Evolutionary conservation across 2,888 invertebrate genomes (phyloP).

Genomic region (Neocrepidodera transversa): DNA sequence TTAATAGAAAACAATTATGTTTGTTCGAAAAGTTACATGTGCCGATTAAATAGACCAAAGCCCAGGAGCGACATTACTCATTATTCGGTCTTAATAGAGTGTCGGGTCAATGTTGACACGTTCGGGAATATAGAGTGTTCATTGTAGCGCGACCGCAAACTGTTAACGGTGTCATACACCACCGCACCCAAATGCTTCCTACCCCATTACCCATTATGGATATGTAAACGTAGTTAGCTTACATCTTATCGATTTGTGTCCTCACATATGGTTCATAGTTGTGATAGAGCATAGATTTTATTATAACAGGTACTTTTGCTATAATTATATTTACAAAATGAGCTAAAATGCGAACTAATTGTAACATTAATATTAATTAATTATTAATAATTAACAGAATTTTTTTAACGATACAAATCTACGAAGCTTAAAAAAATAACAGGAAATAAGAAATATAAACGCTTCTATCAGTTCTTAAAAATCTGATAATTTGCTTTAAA

Average conservation of each 20-base stretch:
- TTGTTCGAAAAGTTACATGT: constrained; percentile 22
- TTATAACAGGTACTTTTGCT: background rate
- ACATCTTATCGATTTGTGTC: background rate
- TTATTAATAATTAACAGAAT: no score
- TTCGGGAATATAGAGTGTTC: constrained; percentile 43
- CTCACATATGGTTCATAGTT: background rate
- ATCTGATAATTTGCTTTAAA: no score
- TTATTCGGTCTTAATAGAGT: constrained; percentile 45
- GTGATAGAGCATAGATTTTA: no score
- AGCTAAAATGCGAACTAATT: no score
- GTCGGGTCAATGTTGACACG: constrained; percentile 42
- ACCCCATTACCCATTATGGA: constrained; percentile 21
- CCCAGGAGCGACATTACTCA: constrained; percentile 44
- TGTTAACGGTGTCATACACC: constrained; percentile 45
- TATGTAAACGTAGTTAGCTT: constrained; percentile 12
- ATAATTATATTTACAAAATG: no score
- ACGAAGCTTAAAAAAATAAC: no score
- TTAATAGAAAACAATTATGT: no score
- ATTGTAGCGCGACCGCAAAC: constrained; percentile 46
- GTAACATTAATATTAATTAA: no score
- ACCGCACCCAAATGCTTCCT: constrained; percentile 33
- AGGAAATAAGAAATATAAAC: no score
- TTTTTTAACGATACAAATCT: no score
- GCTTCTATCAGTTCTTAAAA: no score
- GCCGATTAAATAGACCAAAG: constrained; percentile 27